These are phyloP conservation scores for Parnassius mnemosyne DNA, from an alignment of 2,888 invertebrate genomes.

Conservation along the genomic window DNA sequence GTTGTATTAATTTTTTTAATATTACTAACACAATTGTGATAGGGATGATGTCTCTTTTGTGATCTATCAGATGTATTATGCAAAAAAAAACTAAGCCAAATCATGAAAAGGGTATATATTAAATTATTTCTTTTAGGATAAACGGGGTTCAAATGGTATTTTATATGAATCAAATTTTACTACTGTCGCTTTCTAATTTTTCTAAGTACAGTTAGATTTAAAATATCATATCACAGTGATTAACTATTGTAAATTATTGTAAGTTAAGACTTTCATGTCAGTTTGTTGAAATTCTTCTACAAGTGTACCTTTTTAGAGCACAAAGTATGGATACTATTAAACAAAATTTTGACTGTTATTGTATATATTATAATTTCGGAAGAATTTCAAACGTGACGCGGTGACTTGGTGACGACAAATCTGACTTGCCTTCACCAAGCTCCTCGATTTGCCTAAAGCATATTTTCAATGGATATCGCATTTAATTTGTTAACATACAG, in stretches of 20 bases:
- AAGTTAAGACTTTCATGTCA: slow-evolving; percentile 46
- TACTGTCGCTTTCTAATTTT: slow-evolving; percentile 68
- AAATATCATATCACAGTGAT: slow-evolving; percentile 69
- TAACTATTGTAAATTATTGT: slow-evolving; percentile 55
- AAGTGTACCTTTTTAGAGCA: slow-evolving; percentile 26
- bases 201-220: slow-evolving; percentile 71
- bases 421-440: not conserved
- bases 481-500: not conserved
- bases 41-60: slow-evolving; percentile 65
- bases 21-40: slow-evolving; percentile 70
- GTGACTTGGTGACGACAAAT: too few relatives aligned
- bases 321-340: slow-evolving; percentile 21
- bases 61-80: slow-evolving; percentile 63
- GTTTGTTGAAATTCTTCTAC: slow-evolving; percentile 36
- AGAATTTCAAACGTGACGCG: slow-evolving; percentile 3
- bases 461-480: slow-evolving; percentile 3
- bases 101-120: slow-evolving; percentile 78
- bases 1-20: slow-evolving; percentile 72
- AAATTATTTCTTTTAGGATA: slow-evolving; percentile 74
- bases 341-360: not conserved
- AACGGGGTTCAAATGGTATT: slow-evolving; percentile 69
- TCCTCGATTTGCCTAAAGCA: not conserved
- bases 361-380: not conserved
- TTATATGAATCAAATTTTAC: slow-evolving; percentile 74
- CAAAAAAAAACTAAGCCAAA: slow-evolving; percentile 66